Conservation (phyloP, 2,113 vertebrate genomes). For the Heptranchias perlo region DNA sequence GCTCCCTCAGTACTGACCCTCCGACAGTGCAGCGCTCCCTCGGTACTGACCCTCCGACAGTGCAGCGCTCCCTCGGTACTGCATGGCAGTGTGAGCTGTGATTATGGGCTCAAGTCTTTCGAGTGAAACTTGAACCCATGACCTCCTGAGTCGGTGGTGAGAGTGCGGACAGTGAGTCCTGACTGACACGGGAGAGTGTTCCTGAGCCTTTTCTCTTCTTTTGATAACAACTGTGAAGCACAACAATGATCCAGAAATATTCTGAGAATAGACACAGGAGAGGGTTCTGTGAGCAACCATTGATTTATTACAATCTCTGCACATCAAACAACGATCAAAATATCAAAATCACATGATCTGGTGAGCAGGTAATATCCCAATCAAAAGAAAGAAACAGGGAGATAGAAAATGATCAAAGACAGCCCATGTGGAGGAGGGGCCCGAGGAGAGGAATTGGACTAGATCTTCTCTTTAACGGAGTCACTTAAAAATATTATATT, state of each 20-base stretch:
- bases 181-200: neutral
- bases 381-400: neutral
- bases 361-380: neutral
- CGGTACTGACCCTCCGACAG: no score
- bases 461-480: slow-evolving; percentile 62
- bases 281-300: neutral
- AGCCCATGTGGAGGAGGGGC: neutral
- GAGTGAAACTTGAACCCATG: neutral
- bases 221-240: neutral
- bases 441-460: slow-evolving; percentile 18
- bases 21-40: no score
- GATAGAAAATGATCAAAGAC: neutral
- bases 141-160: no score
- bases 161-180: no score
- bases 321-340: neutral
- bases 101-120: neutral
- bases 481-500: slow-evolving; percentile 93
- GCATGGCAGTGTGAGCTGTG: neutral
- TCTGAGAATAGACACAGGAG: neutral
- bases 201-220: neutral
- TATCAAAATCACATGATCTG: neutral
- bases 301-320: neutral
- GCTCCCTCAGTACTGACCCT: no score
- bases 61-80: no score
- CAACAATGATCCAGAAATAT: neutral